Base-by-base conservation (phyloP, 2,113 vertebrate genomes). In the Zosterops pallidus region DNA sequence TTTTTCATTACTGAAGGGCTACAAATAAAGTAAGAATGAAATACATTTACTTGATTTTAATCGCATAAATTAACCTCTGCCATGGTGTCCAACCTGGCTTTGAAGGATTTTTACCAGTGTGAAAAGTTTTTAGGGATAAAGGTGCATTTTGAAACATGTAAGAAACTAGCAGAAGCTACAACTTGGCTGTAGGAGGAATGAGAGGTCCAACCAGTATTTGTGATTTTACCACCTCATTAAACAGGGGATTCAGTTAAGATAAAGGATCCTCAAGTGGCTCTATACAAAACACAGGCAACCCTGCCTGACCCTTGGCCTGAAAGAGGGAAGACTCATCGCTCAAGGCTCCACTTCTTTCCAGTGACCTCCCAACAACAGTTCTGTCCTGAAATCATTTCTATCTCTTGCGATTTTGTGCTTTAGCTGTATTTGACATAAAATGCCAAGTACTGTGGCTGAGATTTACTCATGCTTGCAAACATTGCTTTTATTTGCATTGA, bases 401-500 rank as follows among this genome's bases (percentile, higher is more conserved):
- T 82, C 90, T 90, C 93, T 91, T 83, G 77, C 47, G 80, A 64
- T 95, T 80, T 92, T 65, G n/a, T 0, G 2, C 47, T 86, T 49
- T 74, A 86, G 81, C 85, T 87, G 69, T 68, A 74, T 84, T 95
- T 90, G 92, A 89, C 82, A 79, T 87, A 94, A 93, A 91, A 96
- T 94, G 84, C 91, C 67, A 93, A 96, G 56, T 68, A 56, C 90
- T 9, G 11, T 64, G 63, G 72, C 50, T 77, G 84, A 90, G 72
- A 89, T 81, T 85, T 93, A 95, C 86, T 96, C 89, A 78, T 74
- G 86, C 84, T 96, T 95, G 89, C 90, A 84, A 96, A 92, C 82
- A 55, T 84, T 75, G 91, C 85, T 96, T 96, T 95, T 94, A 96
- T 91, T 91, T 74, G 89, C 83, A 62, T 65, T 63, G 86, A 96